These are phyloP conservation scores for Littorina saxatilis DNA, from an alignment of 1,140 invertebrate genomes.

Conservation along the genomic window DNA sequence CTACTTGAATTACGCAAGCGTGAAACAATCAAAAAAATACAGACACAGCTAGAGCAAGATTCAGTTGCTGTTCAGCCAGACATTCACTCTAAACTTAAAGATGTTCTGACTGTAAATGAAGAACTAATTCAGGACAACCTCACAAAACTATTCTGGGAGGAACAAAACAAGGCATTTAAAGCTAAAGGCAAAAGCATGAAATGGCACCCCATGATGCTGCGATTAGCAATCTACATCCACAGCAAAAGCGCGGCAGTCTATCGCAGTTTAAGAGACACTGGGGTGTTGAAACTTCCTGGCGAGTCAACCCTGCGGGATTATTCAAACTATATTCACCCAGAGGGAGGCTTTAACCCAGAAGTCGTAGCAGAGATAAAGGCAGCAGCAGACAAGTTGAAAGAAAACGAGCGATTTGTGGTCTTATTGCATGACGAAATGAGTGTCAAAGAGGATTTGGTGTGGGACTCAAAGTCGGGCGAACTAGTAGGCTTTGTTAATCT, in stretches of 20 bases:
- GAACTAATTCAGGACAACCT: too few relatives aligned
- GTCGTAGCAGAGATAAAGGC: not conserved
- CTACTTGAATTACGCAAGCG: too few relatives aligned
- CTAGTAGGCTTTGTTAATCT: constrained; percentile 24
- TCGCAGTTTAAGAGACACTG: not conserved
- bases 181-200: not conserved
- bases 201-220: constrained; percentile 27
- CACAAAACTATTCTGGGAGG: not conserved
- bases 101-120: too few relatives aligned
- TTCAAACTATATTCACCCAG: not conserved
- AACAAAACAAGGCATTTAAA: constrained; percentile 9
- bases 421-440: constrained; percentile 32
- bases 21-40: too few relatives aligned
- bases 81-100: too few relatives aligned
- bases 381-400: not conserved
- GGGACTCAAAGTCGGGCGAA: constrained; percentile 9
- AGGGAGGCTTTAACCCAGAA: not conserved
- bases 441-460: constrained; percentile 19
- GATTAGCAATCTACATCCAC: constrained; percentile 12
- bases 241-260: constrained; percentile 2
- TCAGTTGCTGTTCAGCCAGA: too few relatives aligned
- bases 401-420: not conserved
- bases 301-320: constrained; percentile 25
- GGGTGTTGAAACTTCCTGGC: constrained; percentile 11
- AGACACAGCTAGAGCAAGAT: too few relatives aligned